Evolutionary conservation across 2,888 invertebrate species (phyloP).

Genomic region (Reticulitermes lucifugus): DNA sequence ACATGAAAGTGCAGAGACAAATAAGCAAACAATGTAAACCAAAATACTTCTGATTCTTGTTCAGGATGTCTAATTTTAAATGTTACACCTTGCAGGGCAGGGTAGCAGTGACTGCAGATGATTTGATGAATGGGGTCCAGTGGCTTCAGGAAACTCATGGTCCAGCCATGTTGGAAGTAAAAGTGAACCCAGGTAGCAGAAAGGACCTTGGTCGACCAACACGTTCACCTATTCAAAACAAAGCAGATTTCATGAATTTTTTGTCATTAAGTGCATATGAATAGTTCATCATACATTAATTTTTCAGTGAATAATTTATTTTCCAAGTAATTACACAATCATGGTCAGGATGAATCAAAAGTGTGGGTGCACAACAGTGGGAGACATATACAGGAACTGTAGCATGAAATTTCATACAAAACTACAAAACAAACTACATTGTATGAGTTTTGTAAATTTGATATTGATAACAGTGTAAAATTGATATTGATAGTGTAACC

Average conservation of each 20-base stretch:
- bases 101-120: slow-evolving; percentile 58
- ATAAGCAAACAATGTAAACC: too few relatives aligned
- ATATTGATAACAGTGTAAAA: too few relatives aligned
- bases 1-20: too few relatives aligned
- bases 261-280: slow-evolving; percentile 54
- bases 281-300: background rate
- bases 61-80: too few relatives aligned
- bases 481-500: too few relatives aligned
- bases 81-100: slow-evolving; percentile 52
- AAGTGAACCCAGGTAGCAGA: slow-evolving; percentile 60
- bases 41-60: too few relatives aligned
- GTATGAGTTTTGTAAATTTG: too few relatives aligned
- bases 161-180: slow-evolving; percentile 62
- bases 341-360: background rate
- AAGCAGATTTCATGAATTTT: slow-evolving; percentile 64
- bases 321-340: background rate
- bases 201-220: slow-evolving; percentile 63
- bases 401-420: too few relatives aligned
- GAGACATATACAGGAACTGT: too few relatives aligned
- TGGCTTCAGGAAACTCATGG: slow-evolving; percentile 57
- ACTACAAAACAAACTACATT: too few relatives aligned
- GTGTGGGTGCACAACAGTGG: too few relatives aligned
- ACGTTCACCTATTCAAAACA: slow-evolving; percentile 63
- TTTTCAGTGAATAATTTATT: background rate
- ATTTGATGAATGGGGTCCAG: slow-evolving; percentile 58